Evolutionary conservation across 2,797 vertebrate species (phyloP).

Genomic region (Siniperca obscura): DNA sequence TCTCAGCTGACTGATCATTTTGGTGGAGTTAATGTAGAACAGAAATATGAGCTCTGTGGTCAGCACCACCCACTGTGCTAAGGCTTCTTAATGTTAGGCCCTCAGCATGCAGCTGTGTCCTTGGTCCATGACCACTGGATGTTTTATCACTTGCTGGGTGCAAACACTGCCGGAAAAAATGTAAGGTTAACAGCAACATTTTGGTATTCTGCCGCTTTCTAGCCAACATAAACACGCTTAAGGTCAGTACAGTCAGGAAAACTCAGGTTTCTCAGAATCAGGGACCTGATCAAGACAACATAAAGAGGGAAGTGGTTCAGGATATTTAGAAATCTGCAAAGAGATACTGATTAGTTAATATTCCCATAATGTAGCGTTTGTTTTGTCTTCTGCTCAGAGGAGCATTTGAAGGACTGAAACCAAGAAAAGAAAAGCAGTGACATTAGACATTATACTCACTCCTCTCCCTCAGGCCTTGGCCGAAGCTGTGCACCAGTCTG

Average conservation of each 20-base stretch:
- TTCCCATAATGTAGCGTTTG: background rate
- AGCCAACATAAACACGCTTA: constrained; percentile 12
- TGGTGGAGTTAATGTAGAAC: constrained; percentile 2
- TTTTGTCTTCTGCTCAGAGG: constrained; percentile 10
- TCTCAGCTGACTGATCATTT: background rate
- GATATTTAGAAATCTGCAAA: background rate
- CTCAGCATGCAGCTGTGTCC: constrained; percentile 13
- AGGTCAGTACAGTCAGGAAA: background rate
- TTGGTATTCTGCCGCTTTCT: background rate
- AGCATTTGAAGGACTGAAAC: background rate
- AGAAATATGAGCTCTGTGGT: background rate
- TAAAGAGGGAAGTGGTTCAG: background rate
- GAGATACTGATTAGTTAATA: background rate
- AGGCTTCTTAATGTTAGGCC: background rate
- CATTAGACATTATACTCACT: constrained; percentile 80
- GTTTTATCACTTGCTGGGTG: constrained; percentile 48
- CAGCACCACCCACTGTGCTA: background rate
- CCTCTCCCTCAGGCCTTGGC: constrained; percentile 88
- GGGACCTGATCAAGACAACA: background rate
- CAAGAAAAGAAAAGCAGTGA: background rate
- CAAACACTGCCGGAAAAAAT: constrained; percentile 69
- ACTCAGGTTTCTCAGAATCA: background rate
- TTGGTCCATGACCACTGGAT: background rate
- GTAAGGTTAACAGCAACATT: background rate
- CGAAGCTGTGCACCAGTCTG: constrained; percentile 86